Conservation (phyloP, 2,113 vertebrate species). For the Zootoca vivipara region DNA sequence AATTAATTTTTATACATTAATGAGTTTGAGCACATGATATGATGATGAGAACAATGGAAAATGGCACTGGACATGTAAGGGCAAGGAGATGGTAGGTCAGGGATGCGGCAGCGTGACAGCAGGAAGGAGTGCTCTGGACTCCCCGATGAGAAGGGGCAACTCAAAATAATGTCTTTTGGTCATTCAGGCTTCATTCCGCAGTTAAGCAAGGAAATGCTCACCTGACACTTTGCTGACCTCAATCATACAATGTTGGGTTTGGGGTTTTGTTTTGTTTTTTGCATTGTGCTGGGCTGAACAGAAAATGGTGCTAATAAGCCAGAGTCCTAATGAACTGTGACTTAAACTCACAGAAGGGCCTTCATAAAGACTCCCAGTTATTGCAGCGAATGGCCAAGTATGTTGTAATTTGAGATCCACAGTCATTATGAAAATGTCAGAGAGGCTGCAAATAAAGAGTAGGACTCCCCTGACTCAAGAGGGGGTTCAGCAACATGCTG, state of each 20-base stretch:
- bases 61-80: neutral
- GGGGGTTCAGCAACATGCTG: accelerated
- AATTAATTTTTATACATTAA: too few species aligned
- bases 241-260: accelerated
- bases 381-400: accelerated
- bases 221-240: accelerated
- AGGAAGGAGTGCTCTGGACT: neutral
- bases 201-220: accelerated
- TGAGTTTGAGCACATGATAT: neutral
- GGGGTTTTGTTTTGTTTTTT: accelerated
- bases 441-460: accelerated
- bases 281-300: neutral
- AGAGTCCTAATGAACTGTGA: slow-evolving; percentile 53
- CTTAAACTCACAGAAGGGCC: neutral
- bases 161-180: neutral
- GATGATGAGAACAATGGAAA: neutral
- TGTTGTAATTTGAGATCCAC: neutral
- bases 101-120: neutral
- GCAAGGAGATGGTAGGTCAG: neutral
- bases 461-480: neutral
- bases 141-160: neutral
- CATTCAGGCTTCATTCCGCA: neutral
- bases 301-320: slow-evolving; percentile 49
- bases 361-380: slow-evolving; percentile 20
- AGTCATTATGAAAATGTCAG: neutral